Evolutionary conservation across 2,888 invertebrate species (phyloP), one percentile per base, ranked within the genome.

Genomic region (Nomada fucata): DNA sequence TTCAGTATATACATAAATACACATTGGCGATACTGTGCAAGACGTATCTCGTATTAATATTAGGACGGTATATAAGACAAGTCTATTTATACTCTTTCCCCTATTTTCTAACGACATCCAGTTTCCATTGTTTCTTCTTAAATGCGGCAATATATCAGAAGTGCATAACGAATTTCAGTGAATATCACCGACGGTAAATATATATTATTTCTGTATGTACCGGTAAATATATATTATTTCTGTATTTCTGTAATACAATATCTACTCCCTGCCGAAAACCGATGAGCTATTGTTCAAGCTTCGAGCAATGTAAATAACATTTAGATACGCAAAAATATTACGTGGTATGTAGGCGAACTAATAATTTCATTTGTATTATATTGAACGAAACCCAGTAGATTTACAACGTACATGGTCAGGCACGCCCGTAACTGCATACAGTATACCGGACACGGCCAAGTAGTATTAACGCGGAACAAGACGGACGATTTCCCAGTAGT

Each of bases 1-100:
- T 50, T 68, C 53, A 44, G 61, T 61, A 57, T 71, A 11, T 57
- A 20, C 50, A 64, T 71, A 68, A 71, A 68, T 36, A 36, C 5
- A 67, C 29, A 59, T 82, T 20, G 67, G 47, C 36, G 59, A 52
- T 79, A 55, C 26, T 60, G 61, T 57, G 70, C 50, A 23, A 47
- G 23, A 67, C 57, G 13, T 76, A 83, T 81, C 60, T 76, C 61
- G 85, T 85, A 86, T 81, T 85, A 83, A 85, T 85, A 80, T 55
- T 53, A 67, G 57, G 52, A 50, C 29, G 60, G 55, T 60, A 69
- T 74, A 65, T 29, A 29, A 29, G 29, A 29, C 68, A 79, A 64
- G 72, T 68, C 75, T 86, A 85, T 86, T 85, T 83, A 70, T 76
- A 73, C 36, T 61, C n/a, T 52, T 26, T 13, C 57, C 60, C 55